Percentiles rank a stretch among this genome's conserved stretches.
These are phyloP conservation scores for Heliothis peltigera DNA, from an alignment of 2,888 invertebrate genomes.

Conservation along the genomic window DNA sequence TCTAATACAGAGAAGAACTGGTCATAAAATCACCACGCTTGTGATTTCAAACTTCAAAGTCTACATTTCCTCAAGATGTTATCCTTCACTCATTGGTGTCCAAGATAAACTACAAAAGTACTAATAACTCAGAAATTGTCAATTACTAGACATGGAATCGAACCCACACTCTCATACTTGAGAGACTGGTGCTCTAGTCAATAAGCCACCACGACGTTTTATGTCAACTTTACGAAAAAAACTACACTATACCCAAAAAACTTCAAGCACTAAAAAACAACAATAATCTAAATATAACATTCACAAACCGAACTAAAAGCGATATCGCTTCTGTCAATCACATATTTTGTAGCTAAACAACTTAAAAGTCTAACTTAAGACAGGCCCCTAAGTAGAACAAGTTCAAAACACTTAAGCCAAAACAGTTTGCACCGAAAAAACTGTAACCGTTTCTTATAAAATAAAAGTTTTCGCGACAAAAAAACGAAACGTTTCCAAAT, in stretches of 20 bases:
- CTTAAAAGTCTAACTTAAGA: slow-evolving; percentile 18
- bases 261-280: not conserved
- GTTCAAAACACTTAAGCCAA: slow-evolving; percentile 14
- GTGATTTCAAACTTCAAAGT: too few species aligned
- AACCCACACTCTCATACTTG: too few species aligned
- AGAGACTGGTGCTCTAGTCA: too few species aligned
- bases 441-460: slow-evolving; percentile 54
- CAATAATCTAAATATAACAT: not conserved
- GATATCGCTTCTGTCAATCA: slow-evolving; percentile 15
- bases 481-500: slow-evolving; percentile 59
- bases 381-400: slow-evolving; percentile 16
- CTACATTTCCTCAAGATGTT: too few species aligned
- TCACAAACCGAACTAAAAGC: slow-evolving; percentile 2
- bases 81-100: too few species aligned
- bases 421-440: slow-evolving; percentile 17
- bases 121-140: too few species aligned
- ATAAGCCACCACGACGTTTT: too few species aligned
- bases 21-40: too few species aligned
- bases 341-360: slow-evolving; percentile 13
- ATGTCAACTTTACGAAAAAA: too few species aligned
- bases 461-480: slow-evolving; percentile 53
- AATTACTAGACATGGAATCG: too few species aligned
- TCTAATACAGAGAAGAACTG: too few species aligned
- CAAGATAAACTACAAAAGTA: too few species aligned
- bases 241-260: not conserved